These are phyloP conservation scores for Percopsis omiscomaycus DNA, from an alignment of 2,797 vertebrate genomes.

Conservation along the genomic window DNA sequence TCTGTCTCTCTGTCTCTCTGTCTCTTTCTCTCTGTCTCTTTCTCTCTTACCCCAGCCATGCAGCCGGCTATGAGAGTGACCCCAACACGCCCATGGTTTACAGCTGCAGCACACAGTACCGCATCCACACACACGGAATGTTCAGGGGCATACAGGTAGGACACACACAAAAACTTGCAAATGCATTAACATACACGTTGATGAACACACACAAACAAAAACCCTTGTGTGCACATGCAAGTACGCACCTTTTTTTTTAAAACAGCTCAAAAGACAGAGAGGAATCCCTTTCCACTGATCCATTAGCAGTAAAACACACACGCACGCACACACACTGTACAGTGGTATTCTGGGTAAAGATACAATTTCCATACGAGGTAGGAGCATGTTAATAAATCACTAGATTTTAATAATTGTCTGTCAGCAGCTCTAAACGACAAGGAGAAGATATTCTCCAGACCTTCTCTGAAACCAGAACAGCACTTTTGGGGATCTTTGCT, in stretches of 20 bases:
- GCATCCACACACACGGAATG: conserved; percentile 96
- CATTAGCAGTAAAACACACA: conserved; percentile 64
- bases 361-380: conserved; percentile 74
- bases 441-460: conserved; percentile 76
- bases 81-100: conserved; percentile 91
- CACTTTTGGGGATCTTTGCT: conserved; percentile 35
- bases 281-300: conserved; percentile 69
- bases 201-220: conserved; percentile 7
- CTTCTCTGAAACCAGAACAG: conserved; percentile 50
- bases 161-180: conserved; percentile 26
- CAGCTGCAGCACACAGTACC: conserved; percentile 98
- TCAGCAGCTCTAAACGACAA: conserved; percentile 67
- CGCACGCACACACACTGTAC: conserved; percentile 10
- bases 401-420: conserved; percentile 81
- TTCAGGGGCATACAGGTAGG: conserved; percentile 85
- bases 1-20: conserved; percentile 2
- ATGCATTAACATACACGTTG: conserved; percentile 12
- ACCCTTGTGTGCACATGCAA: conserved; percentile 8
- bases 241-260: conserved; percentile 33
- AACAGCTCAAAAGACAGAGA: conserved; percentile 63
- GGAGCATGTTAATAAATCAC: conserved; percentile 78
- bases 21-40: conserved; percentile 34
- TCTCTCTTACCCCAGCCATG: conserved; percentile 79
- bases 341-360: conserved; percentile 50
- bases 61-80: conserved; percentile 91